Base-by-base conservation (phyloP, 2,888 invertebrate genomes). In the Bellardia pandia region DNA sequence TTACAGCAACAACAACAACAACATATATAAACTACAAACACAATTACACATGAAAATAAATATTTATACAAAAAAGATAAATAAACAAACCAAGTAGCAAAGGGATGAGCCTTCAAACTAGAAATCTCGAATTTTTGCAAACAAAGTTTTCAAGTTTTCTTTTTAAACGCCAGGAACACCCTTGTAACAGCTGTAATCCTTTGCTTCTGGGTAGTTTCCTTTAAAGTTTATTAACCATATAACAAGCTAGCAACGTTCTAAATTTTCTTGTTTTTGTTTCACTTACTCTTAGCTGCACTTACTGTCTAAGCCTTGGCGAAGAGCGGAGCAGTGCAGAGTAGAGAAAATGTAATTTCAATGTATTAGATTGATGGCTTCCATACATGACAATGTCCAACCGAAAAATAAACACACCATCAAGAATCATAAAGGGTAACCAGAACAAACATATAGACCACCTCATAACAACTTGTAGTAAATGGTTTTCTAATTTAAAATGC, bases 31-130 rank as follows among this genome's bases (percentile, higher is more conserved):
- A 75, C 60, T 11, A 33, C 53, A 42, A 75, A 82, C 42, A 76
- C 68, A 62, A 82, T 82, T 69, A 82, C 82, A 69, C 75, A 62
- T 58, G 5, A 74, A 74, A 56, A 56, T 74, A 74, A 81, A 75
- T 68, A 81, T 81, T 81, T 81, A 68, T 40, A 71, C 14, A 48
- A 48, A 37, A 53, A 11, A 45, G 6, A 48, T 37, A 48, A 58
- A 8, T 5, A 58, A 58, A 58, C 42, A 56, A 7, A 51, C 6
- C 4, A 42, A 42, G 16, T 9, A 42, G 13, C 48, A 68, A 68
- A 68, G 37, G 69, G 62, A 40, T 53, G 51, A 58, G 4, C 82
- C 82, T 13, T 76, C 16, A 40, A 71, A n/a, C 14, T 0, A 74
- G 33, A 56, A 40, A 37, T 37, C 37, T 37, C 4, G 6, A 3